phyloP scores from a whole-genome alignment of 64 coral and sea anemone species.

The Catalaphyllia jardinei region DNA sequence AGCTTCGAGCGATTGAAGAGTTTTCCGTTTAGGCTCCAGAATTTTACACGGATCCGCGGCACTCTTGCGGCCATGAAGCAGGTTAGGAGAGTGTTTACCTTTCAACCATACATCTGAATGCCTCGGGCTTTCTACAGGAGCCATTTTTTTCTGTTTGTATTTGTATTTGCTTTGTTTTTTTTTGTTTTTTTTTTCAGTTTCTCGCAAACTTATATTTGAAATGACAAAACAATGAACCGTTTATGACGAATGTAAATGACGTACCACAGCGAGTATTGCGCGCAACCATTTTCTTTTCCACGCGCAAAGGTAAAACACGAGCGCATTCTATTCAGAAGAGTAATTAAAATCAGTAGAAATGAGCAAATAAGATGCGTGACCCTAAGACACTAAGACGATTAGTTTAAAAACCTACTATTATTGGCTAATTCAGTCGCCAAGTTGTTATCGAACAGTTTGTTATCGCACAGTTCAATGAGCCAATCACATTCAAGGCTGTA shows the following conservation, averaged over 20 bases:
- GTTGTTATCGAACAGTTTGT: too few relatives aligned
- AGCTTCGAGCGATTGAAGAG: constrained; percentile 57
- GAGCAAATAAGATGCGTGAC: too few relatives aligned
- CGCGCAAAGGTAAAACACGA: background rate
- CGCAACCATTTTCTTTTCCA: background rate
- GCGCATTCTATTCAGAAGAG: background rate
- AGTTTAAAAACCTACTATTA: too few relatives aligned
- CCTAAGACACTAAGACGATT: too few relatives aligned
- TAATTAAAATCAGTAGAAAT: too few relatives aligned
- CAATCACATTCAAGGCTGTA: too few relatives aligned
- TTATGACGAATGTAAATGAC: background rate
- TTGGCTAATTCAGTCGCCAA: too few relatives aligned
- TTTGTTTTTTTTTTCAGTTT: background rate
- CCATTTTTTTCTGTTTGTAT: too few relatives aligned
- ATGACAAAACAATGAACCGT: background rate
- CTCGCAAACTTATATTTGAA: background rate
- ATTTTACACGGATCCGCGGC: constrained; percentile 47
- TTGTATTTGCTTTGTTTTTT: too few relatives aligned
- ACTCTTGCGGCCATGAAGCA: background rate
- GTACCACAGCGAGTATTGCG: background rate
- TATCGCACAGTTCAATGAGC: too few relatives aligned
- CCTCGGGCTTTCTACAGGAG: constrained; percentile 8
- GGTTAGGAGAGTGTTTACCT: background rate
- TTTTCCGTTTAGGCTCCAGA: constrained; percentile 69
- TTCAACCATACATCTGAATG: background rate